Conservation (phyloP, 2,113 vertebrate genomes). For the Capreolus pygargus region DNA sequence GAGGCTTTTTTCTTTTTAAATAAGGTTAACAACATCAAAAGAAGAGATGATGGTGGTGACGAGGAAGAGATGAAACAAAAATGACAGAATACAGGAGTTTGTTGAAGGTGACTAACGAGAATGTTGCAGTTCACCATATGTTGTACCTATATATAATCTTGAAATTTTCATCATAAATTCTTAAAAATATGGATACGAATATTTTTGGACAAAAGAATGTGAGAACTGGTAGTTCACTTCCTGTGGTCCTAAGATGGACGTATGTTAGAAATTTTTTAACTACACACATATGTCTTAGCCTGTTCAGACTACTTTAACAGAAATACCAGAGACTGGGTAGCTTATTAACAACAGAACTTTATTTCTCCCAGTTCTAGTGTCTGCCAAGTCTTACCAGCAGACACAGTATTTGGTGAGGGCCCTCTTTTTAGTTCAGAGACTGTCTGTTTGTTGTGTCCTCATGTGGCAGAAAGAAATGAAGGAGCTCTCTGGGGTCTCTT, state of each 20-base stretch:
- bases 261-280: background rate
- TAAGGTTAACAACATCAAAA: background rate
- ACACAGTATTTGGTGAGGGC: background rate
- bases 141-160: background rate
- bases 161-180: background rate
- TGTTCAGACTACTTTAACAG: background rate
- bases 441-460: background rate
- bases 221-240: background rate
- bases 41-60: background rate
- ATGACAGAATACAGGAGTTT: background rate
- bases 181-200: background rate
- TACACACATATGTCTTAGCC: background rate
- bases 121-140: background rate
- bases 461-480: background rate
- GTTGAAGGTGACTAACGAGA: background rate
- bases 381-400: background rate
- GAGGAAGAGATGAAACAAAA: background rate
- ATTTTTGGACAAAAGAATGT: background rate
- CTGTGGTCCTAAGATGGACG: background rate
- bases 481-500: background rate
- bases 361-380: background rate
- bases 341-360: background rate
- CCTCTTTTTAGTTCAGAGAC: background rate
- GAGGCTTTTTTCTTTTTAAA: background rate
- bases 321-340: background rate